Evolutionary conservation across 1,140 invertebrate genomes (phyloP), one percentile per base, ranked within the genome.

Genomic region (Drosophila teissieri): DNA sequence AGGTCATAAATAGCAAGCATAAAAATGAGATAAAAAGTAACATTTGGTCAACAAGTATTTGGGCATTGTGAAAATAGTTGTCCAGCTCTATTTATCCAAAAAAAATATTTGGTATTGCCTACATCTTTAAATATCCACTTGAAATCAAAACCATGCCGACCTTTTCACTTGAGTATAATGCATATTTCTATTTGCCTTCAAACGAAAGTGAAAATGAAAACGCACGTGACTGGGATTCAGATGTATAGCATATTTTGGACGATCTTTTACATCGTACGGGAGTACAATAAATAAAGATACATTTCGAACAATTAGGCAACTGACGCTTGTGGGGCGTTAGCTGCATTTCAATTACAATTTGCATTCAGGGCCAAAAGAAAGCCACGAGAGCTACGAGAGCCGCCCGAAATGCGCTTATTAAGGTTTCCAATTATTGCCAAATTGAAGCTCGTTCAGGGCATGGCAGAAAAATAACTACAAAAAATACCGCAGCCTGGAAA

Each of bases 291-390:
- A 46, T 36, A 53, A 45, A 67, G 40, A 62, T 39, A 60, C 58
- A 65, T 57, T 58, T 67, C 75, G 39, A 58, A 54, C 77, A 79
- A 73, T 80, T 69, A 80, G 72, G 56, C 61, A 73, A 39, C 62
- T 73, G 58, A 42, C 10, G 49, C 31, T 44, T 40, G 42, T 31
- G 55, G 68, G 68, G 67, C 81, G 73, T 78, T 74, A 45, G 82
- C 74, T 85, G 81, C 81, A 85, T 85, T 85, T 86, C 56, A 86
- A 85, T 86, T 86, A 81, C 73, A 58, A 86, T 85, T 85, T 85
- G 81, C 82, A 81, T 81, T 85, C 82, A 83, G 80, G 70, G 80
- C 80, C 80, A 85, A 86, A 85, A 85, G 81, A 85, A 85, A 85
- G 81, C 78, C 61, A 63, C 74, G 14, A 53, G 37, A 51, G 53